A percentile compares a stretch with the other conserved stretches of the same genome.
Conservation (phyloP, 2,888 invertebrate species). For the Pollenia angustigena region DNA sequence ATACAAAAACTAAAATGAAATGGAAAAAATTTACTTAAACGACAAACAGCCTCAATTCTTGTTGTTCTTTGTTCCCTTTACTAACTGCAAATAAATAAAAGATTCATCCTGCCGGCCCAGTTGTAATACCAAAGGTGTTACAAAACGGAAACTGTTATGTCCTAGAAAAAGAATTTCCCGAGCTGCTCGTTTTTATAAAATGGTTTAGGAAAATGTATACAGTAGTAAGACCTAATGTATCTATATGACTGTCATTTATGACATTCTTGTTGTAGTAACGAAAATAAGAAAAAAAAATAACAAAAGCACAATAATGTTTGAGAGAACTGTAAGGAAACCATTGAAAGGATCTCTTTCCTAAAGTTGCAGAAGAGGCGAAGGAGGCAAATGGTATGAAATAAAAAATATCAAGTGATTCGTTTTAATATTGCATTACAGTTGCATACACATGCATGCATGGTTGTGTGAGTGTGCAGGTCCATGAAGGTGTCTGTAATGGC, state of each 20-base stretch:
- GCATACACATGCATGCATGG: conserved; percentile 17
- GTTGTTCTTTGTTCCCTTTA: conserved; percentile 35
- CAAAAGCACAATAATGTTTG: conserved; percentile 3
- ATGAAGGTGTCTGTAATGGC: conserved; percentile 42
- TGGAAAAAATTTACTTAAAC: conserved; percentile 43
- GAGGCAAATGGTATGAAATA: background rate
- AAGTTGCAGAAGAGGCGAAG: background rate
- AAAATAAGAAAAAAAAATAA: background rate
- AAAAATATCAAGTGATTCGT: conserved; percentile 54
- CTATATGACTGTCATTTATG: conserved; percentile 55
- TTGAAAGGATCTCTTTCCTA: conserved; percentile 40
- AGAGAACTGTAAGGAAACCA: conserved; percentile 20
- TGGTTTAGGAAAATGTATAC: conserved; percentile 25
- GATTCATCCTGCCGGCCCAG: conserved; percentile 46
- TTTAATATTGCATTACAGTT: conserved; percentile 60
- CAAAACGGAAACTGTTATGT: conserved; percentile 75
- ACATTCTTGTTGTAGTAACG: conserved; percentile 46
- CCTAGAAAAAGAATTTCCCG: conserved; percentile 75
- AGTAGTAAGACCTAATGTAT: background rate
- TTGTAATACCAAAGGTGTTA: conserved; percentile 57
- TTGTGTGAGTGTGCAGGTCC: background rate
- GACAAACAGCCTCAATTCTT: conserved; percentile 55
- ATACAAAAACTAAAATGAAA: conserved; percentile 4
- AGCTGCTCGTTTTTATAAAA: conserved; percentile 73
- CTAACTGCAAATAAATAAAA: conserved; percentile 56